These are phyloP conservation scores for Pristis pectinata DNA, from an alignment of 2,797 vertebrate genomes.

Conservation along the genomic window DNA sequence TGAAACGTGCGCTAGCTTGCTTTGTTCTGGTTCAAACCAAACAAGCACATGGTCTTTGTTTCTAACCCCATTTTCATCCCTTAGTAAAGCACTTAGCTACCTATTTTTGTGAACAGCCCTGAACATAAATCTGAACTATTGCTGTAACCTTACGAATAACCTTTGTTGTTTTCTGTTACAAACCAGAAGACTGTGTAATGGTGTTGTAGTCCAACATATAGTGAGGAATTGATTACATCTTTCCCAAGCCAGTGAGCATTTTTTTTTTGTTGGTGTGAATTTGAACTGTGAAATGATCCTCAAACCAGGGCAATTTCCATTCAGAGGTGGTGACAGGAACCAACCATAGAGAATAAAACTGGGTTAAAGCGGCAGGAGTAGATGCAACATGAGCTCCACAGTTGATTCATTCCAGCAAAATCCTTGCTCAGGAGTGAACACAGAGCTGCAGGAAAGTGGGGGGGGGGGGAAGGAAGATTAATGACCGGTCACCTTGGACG, in stretches of 20 bases:
- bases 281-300: neutral
- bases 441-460: too few species aligned
- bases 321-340: neutral
- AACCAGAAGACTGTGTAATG: neutral
- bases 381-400: too few species aligned
- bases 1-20: too few species aligned
- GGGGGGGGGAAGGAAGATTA: too few species aligned
- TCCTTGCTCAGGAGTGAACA: too few species aligned
- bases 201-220: neutral
- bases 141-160: neutral
- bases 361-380: neutral
- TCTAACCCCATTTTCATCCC: neutral
- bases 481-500: too few species aligned
- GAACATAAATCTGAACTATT: neutral
- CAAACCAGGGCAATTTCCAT: neutral
- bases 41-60: too few species aligned
- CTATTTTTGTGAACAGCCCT: neutral
- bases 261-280: neutral
- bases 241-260: neutral
- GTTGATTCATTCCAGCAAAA: too few species aligned
- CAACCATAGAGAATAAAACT: neutral
- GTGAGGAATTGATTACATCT: neutral
- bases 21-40: too few species aligned
- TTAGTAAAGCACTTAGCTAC: neutral
- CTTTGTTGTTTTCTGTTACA: neutral